Percentiles rank a stretch among this genome's conserved stretches.
Evolutionary conservation across 2,113 vertebrate genomes (phyloP).

Genomic region (Coreoperca whiteheadi): DNA sequence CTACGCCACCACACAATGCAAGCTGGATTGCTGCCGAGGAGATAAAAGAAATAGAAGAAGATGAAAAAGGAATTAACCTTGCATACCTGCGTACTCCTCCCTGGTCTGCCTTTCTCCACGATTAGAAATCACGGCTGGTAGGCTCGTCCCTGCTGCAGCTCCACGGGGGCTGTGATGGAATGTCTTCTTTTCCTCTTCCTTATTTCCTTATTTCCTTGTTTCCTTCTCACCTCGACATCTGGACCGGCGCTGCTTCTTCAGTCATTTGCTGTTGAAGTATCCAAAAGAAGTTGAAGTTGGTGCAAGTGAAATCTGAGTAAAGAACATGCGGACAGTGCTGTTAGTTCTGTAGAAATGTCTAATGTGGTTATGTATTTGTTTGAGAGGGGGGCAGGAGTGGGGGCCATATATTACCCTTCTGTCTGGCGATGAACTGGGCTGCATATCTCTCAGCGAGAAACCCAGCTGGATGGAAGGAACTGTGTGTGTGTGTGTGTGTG

Average conservation of each 20-base stretch:
- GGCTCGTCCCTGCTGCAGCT: conserved; percentile 54
- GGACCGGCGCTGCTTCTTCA: conserved; percentile 1
- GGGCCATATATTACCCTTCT: conserved; percentile 74
- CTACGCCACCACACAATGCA: conserved; percentile 26
- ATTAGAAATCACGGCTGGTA: conserved; percentile 59
- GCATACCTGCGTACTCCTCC: conserved; percentile 62
- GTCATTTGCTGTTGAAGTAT: conserved; percentile 16
- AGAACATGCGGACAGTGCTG: conserved; percentile 58
- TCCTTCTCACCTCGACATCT: conserved; percentile 50
- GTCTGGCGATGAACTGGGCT: conserved; percentile 74
- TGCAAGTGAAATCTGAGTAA: conserved; percentile 34
- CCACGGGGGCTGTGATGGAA: conserved; percentile 62
- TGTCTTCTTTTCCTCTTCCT: conserved; percentile 34
- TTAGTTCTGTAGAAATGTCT: conserved; percentile 55
- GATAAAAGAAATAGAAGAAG: conserved; percentile 46
- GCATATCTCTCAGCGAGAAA: conserved; percentile 76
- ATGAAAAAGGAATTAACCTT: conserved; percentile 53
- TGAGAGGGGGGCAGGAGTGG: conserved; percentile 47
- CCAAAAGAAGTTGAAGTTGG: conserved; percentile 33
- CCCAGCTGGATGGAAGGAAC: conserved; percentile 75
- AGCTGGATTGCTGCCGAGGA: conserved; percentile 40
- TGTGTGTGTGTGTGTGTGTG: conserved; percentile 14
- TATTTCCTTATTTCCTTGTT: conserved; percentile 51
- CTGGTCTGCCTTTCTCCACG: conserved; percentile 46
- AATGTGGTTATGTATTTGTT: conserved; percentile 64